A percentile compares a stretch with the other conserved stretches of the same genome.
phyloP scores from a whole-genome alignment of 2,888 invertebrate genomes.

The Cantharis rustica region DNA sequence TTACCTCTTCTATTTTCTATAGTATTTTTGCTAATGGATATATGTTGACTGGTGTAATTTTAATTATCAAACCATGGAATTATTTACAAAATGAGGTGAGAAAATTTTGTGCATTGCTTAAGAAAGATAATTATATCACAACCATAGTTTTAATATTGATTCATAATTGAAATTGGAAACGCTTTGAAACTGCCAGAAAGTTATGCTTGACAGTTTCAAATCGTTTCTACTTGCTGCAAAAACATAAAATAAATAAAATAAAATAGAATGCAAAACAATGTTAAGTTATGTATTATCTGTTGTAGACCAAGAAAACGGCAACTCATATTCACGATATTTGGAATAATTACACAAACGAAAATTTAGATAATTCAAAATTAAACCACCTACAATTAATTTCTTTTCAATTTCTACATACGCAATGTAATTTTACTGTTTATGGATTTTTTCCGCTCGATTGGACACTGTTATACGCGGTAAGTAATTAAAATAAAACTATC shows the following conservation, averaged over 20 bases:
- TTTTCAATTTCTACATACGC: conserved; percentile 29
- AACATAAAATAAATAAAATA: too few species aligned
- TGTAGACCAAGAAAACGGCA: conserved; percentile 28
- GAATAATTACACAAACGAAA: conserved; percentile 31
- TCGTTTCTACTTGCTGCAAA: too few species aligned
- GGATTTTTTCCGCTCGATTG: conserved; percentile 34
- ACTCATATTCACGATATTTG: conserved; percentile 35
- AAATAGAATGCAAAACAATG: too few species aligned
- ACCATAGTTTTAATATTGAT: too few species aligned
- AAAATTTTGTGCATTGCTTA: not conserved
- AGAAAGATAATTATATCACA: too few species aligned
- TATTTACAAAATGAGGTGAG: not conserved
- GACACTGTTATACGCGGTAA: conserved; percentile 33
- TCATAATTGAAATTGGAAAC: too few species aligned
- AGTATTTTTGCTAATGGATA: not conserved
- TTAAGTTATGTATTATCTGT: too few species aligned
- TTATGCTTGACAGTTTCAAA: too few species aligned
- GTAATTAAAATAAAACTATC: too few species aligned
- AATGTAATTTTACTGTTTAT: conserved; percentile 29
- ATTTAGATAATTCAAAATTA: conserved; percentile 20
- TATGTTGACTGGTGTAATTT: not conserved
- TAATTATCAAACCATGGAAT: not conserved
- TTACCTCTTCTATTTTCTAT: not conserved
- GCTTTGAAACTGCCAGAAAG: too few species aligned
- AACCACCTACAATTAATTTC: conserved; percentile 33